phyloP scores from a whole-genome alignment of 1,140 invertebrate species.

The Danaus melanippus region DNA sequence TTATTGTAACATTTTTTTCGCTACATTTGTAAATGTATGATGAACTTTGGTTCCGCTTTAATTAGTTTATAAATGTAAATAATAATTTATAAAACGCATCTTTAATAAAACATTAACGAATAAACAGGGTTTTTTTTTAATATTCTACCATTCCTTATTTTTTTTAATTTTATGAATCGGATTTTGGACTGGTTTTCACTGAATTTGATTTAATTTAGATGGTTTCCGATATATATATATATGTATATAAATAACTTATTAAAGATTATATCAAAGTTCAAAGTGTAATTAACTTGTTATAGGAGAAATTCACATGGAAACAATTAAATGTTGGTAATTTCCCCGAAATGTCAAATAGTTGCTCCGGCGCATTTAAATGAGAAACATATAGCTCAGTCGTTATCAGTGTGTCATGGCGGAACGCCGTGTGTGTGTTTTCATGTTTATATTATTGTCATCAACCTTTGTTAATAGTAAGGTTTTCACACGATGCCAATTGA shows the following conservation, averaged over 20 bases:
- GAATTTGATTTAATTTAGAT: no score
- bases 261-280: not conserved
- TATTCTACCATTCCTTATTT: not conserved
- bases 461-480: slow-evolving; percentile 45
- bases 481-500: slow-evolving; percentile 70
- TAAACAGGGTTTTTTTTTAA: slow-evolving; percentile 25
- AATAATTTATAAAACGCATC: slow-evolving; percentile 56
- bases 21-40: slow-evolving; percentile 25
- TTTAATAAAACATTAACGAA: slow-evolving; percentile 60
- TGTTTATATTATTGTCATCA: slow-evolving; percentile 31
- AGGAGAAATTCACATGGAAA: no score
- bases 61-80: slow-evolving; percentile 60
- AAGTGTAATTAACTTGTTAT: not conserved
- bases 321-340: no score
- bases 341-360: slow-evolving; percentile 37
- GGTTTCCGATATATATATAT: no score
- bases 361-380: slow-evolving; percentile 32
- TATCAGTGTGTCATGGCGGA: slow-evolving; percentile 33
- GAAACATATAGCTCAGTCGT: slow-evolving; percentile 33
- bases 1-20: slow-evolving; percentile 15
- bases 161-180: no score
- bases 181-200: no score
- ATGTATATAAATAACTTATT: not conserved
- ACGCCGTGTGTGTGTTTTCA: slow-evolving; percentile 27
- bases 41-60: slow-evolving; percentile 65